A percentile compares a stretch with the other conserved stretches of the same genome.
Conservation (phyloP, 2,888 invertebrate genomes). For the Diploptera punctata region DNA sequence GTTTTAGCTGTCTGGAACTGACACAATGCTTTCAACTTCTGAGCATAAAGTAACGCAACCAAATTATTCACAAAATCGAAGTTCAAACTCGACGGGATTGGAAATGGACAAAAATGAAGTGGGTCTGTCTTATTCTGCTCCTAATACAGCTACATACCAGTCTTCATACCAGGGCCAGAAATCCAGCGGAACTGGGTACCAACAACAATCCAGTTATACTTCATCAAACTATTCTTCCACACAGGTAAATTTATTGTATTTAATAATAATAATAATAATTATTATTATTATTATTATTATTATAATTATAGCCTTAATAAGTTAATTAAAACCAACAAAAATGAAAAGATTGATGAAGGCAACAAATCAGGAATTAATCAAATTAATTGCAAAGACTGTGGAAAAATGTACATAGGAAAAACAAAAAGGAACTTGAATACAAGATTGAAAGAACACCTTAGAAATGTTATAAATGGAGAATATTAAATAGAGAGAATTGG, state of each 20-base stretch:
- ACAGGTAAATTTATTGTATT: slow-evolving; percentile 41
- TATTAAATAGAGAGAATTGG: too few relatives aligned
- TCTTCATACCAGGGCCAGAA: slow-evolving; percentile 53
- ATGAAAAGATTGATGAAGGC: too few relatives aligned
- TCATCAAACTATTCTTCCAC: slow-evolving; percentile 46
- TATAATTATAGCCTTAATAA: too few relatives aligned
- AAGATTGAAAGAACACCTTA: too few relatives aligned
- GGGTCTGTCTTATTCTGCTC: slow-evolving; percentile 41
- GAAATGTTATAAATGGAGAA: too few relatives aligned
- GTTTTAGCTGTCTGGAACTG: slow-evolving; percentile 41
- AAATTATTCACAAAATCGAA: slow-evolving; percentile 41
- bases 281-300: not conserved
- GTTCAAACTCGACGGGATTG: slow-evolving; percentile 38
- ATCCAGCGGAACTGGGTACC: slow-evolving; percentile 43
- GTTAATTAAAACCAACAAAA: too few relatives aligned
- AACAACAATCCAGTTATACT: slow-evolving; percentile 45
- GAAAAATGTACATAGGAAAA: too few relatives aligned
- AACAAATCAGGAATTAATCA: too few relatives aligned
- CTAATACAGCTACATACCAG: slow-evolving; percentile 42
- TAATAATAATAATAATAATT: too few relatives aligned
- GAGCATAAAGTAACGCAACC: slow-evolving; percentile 42
- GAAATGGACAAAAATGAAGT: slow-evolving; percentile 44
- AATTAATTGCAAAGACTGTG: too few relatives aligned
- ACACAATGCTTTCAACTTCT: slow-evolving; percentile 41
- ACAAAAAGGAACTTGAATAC: too few relatives aligned